Evolutionary conservation across 2,113 vertebrate genomes (phyloP).

Genomic region (Mellivora capensis): DNA sequence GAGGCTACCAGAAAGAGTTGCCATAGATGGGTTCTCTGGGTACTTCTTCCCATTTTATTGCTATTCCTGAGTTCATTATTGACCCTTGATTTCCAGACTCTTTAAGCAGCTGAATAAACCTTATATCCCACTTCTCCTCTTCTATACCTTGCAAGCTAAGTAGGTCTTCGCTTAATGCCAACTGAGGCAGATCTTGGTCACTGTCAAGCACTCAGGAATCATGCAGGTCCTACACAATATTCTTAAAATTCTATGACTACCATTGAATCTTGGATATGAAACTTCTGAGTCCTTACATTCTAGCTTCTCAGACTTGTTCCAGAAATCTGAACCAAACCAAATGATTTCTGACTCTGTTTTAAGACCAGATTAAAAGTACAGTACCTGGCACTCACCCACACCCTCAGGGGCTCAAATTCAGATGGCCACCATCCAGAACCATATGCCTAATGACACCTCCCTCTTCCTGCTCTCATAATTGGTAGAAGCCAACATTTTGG

Average conservation of each 20-base stretch:
- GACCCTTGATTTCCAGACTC: neutral
- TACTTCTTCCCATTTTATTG: neutral
- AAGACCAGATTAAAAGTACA: neutral
- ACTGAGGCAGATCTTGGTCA: neutral
- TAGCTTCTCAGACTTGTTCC: neutral
- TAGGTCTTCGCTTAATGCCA: neutral
- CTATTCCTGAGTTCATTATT: neutral
- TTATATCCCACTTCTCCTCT: neutral
- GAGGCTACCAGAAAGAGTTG: neutral
- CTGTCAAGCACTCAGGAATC: neutral
- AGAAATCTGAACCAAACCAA: constrained; percentile 3
- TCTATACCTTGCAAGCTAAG: neutral
- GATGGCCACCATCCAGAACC: neutral
- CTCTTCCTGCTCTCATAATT: neutral
- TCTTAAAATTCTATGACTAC: neutral
- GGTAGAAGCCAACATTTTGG: neutral
- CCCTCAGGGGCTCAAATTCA: neutral
- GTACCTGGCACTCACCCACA: neutral
- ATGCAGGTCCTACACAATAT: neutral
- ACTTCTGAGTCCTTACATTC: neutral
- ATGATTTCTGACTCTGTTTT: neutral
- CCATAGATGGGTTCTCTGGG: neutral
- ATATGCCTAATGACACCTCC: neutral
- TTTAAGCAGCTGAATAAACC: neutral
- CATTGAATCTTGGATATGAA: neutral